Conservation (phyloP, 1,140 invertebrate genomes). For the Bombus affinis region DNA sequence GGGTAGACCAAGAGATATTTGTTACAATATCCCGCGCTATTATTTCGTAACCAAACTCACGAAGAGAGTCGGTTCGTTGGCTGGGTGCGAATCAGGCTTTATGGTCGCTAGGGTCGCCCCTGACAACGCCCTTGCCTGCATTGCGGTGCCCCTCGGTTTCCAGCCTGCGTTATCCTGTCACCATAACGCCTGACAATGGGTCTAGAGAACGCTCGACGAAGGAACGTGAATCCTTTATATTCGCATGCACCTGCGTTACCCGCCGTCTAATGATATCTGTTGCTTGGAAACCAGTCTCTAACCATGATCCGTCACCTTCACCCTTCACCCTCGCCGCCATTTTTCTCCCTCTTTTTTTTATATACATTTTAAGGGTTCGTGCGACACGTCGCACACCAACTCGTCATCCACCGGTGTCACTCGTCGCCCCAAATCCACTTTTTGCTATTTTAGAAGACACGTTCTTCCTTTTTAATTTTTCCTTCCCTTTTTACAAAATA, state of each 20-base stretch:
- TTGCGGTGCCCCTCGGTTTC: slow-evolving; percentile 70
- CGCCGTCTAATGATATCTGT: slow-evolving; percentile 35
- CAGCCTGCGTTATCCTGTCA: slow-evolving; percentile 56
- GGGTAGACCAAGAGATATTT: no score
- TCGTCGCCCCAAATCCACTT: not conserved
- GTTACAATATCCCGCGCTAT: not conserved
- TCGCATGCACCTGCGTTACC: slow-evolving; percentile 14
- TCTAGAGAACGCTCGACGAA: slow-evolving; percentile 5
- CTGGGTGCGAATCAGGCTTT: slow-evolving; percentile 69
- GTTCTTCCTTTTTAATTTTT: not conserved
- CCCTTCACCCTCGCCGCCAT: not conserved
- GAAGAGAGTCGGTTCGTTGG: slow-evolving; percentile 23
- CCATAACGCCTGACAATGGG: slow-evolving; percentile 54
- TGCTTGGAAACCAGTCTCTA: slow-evolving; percentile 22
- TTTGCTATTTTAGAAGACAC: not conserved
- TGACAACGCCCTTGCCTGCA: slow-evolving; percentile 82
- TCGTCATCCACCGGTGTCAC: not conserved
- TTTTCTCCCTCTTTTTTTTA: not conserved
- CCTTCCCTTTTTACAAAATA: not conserved
- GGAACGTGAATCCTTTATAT: slow-evolving; percentile 43
- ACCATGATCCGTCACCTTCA: not conserved
- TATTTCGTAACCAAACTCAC: not conserved
- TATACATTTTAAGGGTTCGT: not conserved
- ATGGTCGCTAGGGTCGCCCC: slow-evolving; percentile 78
- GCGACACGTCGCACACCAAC: not conserved